These are phyloP conservation scores for Gryon sp. DNA, from an alignment of 1,140 invertebrate species.

Conservation along the genomic window DNA sequence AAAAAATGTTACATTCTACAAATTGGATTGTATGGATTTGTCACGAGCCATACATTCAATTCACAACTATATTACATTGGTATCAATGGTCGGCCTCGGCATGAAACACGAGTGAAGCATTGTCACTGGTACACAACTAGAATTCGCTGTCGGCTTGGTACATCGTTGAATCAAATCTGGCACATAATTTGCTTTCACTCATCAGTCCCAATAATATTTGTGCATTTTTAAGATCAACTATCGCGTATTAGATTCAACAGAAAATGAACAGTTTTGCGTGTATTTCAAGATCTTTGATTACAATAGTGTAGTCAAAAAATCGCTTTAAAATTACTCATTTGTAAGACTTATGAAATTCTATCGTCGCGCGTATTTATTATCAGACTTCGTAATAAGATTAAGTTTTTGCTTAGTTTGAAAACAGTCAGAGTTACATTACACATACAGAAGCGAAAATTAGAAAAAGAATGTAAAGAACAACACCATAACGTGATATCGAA, in stretches of 20 bases:
- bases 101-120: conserved; percentile 10
- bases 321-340: conserved; percentile 2
- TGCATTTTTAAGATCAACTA: conserved; percentile 64
- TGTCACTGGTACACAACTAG: conserved; percentile 67
- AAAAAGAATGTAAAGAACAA: conserved; percentile 4
- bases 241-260: conserved; percentile 26
- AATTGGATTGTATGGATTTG: too few species aligned
- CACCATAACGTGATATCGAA: conserved; percentile 3
- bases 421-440: too few species aligned
- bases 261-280: conserved; percentile 36
- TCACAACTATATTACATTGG: background rate
- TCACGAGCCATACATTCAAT: conserved; percentile 9
- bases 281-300: conserved; percentile 35
- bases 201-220: conserved; percentile 21
- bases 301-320: conserved; percentile 5
- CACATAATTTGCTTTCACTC: conserved; percentile 4
- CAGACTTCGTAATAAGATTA: conserved; percentile 1
- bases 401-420: conserved; percentile 12
- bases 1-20: too few species aligned
- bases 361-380: conserved; percentile 3
- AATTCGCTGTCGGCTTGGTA: conserved; percentile 67
- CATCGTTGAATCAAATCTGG: too few species aligned
- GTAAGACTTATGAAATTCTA: conserved; percentile 31
- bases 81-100: background rate
- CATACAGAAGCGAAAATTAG: too few species aligned